Conservation (phyloP, 1,140 invertebrate genomes). For the Solenopsis fugax region DNA sequence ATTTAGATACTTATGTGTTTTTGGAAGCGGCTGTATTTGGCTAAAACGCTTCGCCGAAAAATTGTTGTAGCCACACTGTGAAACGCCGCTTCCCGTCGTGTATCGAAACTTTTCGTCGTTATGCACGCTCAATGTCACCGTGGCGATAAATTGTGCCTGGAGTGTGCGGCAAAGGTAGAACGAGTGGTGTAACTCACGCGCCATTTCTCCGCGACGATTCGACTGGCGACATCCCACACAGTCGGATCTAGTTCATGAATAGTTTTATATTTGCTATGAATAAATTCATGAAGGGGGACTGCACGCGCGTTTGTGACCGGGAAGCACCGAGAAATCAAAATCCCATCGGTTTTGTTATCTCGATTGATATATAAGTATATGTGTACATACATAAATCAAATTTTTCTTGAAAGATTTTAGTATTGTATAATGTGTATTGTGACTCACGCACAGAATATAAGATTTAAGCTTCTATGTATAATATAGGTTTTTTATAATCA, state of each 20-base stretch:
- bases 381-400: not conserved
- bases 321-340: constrained; percentile 51
- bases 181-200: constrained; percentile 39
- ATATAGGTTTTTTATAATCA: too few species aligned
- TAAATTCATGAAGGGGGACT: constrained; percentile 62
- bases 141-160: constrained; percentile 47
- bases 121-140: constrained; percentile 51
- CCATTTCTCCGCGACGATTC: constrained; percentile 56
- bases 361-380: constrained; percentile 7
- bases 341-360: constrained; percentile 40
- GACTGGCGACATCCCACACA: constrained; percentile 38
- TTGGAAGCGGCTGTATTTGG: not conserved
- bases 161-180: constrained; percentile 31
- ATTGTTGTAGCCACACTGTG: constrained; percentile 14
- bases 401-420: constrained; percentile 32
- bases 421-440: not conserved
- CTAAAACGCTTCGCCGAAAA: constrained; percentile 1
- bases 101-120: constrained; percentile 62
- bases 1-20: not conserved
- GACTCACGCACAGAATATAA: not conserved
- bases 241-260: constrained; percentile 62
- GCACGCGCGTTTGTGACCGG: constrained; percentile 37
- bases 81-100: not conserved
- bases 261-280: constrained; percentile 66
- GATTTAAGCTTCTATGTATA: not conserved